phyloP scores from a whole-genome alignment of 2,888 invertebrate species.

The Apodemia duryi region DNA sequence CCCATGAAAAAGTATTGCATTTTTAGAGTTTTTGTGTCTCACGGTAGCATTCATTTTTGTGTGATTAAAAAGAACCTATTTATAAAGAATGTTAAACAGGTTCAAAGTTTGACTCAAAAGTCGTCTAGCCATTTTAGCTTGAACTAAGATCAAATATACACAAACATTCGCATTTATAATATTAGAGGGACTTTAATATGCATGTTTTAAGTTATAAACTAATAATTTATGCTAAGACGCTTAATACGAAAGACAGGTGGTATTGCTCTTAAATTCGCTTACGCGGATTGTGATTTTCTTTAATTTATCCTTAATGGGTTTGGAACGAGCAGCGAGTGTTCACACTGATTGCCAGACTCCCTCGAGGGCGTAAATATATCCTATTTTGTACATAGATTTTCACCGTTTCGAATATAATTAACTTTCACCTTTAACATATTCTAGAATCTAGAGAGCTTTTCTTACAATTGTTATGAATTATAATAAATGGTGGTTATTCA shows the following conservation, averaged over 20 bases:
- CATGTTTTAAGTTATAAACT: background rate
- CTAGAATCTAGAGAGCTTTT: conserved; percentile 30
- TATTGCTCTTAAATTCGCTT: conserved; percentile 47
- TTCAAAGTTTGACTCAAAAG: no score
- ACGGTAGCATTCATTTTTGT: no score
- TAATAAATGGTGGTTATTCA: no score
- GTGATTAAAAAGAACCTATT: no score
- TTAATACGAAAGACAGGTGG: conserved; percentile 33
- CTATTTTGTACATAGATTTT: conserved; percentile 15
- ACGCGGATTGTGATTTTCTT: conserved; percentile 55
- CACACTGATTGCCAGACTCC: conserved; percentile 70
- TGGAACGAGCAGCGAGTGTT: conserved; percentile 59
- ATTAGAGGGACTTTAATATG: background rate
- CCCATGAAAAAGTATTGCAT: no score
- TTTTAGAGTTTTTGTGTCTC: no score
- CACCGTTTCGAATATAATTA: conserved; percentile 17
- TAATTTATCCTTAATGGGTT: conserved; percentile 73
- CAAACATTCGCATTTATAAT: no score
- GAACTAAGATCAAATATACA: no score
- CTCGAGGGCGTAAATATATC: conserved; percentile 40
- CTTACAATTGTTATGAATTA: background rate
- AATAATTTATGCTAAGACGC: conserved; percentile 30
- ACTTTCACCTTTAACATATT: conserved; percentile 19
- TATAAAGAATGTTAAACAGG: no score
- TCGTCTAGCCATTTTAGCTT: no score